These are phyloP conservation scores for Carollia perspicillata DNA, from an alignment of 2,113 vertebrate genomes.

Conservation along the genomic window DNA sequence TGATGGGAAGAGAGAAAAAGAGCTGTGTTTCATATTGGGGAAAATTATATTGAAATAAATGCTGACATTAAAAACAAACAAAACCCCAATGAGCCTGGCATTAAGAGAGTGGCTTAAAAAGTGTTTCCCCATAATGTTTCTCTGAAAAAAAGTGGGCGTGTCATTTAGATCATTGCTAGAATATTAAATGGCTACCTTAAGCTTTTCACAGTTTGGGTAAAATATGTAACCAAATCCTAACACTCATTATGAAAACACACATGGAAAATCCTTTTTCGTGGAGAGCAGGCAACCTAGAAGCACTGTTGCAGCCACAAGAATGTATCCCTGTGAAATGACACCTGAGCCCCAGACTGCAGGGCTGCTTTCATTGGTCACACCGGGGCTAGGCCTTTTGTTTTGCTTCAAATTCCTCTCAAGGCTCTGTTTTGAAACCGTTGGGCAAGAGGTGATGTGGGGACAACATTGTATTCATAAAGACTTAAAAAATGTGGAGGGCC, in stretches of 20 bases:
- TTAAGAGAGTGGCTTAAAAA: neutral
- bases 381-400: slow-evolving; percentile 73
- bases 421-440: slow-evolving; percentile 75
- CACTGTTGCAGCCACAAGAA: slow-evolving; percentile 33
- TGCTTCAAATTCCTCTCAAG: slow-evolving; percentile 72
- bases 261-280: slow-evolving; percentile 52
- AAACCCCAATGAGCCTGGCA: neutral
- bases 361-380: slow-evolving; percentile 52
- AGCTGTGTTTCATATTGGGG: neutral
- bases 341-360: slow-evolving; percentile 46
- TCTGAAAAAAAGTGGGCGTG: slow-evolving; percentile 28
- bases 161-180: slow-evolving; percentile 35
- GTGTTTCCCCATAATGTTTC: neutral
- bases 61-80: neutral
- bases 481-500: slow-evolving; percentile 78
- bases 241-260: slow-evolving; percentile 21
- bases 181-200: slow-evolving; percentile 13
- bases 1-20: neutral
- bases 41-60: slow-evolving; percentile 35
- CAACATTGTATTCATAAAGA: slow-evolving; percentile 79
- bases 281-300: slow-evolving; percentile 50
- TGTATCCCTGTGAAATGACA: slow-evolving; percentile 61
- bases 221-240: slow-evolving; percentile 62
- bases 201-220: slow-evolving; percentile 57
- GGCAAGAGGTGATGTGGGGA: slow-evolving; percentile 77